Evolutionary conservation across 1,140 invertebrate genomes (phyloP).

Genomic region (Pentalonia nigronervosa): DNA sequence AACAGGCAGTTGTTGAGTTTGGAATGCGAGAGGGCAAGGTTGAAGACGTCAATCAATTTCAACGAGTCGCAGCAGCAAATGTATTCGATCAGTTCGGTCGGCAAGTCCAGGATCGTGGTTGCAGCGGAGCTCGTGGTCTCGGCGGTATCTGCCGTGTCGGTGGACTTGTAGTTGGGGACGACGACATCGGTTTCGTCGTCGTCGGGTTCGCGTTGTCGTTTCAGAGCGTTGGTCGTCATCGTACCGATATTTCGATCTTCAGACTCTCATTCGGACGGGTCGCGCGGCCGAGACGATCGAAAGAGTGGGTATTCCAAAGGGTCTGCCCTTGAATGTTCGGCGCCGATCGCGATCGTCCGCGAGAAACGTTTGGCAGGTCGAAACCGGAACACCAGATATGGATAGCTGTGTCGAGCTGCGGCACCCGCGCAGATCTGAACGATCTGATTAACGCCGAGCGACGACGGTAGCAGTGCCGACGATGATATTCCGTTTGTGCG

Average conservation of each 20-base stretch:
- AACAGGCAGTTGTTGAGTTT: slow-evolving; percentile 20
- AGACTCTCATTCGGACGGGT: not conserved
- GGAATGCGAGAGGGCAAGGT: not conserved
- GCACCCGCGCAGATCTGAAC: not conserved
- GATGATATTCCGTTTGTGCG: not conserved
- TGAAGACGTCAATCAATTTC: not conserved
- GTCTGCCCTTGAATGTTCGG: not conserved
- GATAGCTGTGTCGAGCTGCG: too few relatives aligned
- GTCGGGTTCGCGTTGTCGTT: not conserved
- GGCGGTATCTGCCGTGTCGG: not conserved
- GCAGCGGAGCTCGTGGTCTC: too few relatives aligned
- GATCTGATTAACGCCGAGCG: not conserved
- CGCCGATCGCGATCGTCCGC: not conserved
- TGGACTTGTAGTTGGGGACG: too few relatives aligned
- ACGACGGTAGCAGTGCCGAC: not conserved
- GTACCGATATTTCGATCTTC: not conserved
- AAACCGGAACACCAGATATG: not conserved
- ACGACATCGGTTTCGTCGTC: not conserved
- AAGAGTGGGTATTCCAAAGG: too few relatives aligned
- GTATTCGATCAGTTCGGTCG: not conserved
- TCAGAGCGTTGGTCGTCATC: not conserved
- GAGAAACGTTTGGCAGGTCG: not conserved
- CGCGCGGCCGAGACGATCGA: not conserved
- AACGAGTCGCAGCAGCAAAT: not conserved
- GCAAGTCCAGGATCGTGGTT: slow-evolving; percentile 20